These are phyloP conservation scores for Nasonia vitripennis DNA, from an alignment of 1,140 invertebrate species.

Conservation along the genomic window DNA sequence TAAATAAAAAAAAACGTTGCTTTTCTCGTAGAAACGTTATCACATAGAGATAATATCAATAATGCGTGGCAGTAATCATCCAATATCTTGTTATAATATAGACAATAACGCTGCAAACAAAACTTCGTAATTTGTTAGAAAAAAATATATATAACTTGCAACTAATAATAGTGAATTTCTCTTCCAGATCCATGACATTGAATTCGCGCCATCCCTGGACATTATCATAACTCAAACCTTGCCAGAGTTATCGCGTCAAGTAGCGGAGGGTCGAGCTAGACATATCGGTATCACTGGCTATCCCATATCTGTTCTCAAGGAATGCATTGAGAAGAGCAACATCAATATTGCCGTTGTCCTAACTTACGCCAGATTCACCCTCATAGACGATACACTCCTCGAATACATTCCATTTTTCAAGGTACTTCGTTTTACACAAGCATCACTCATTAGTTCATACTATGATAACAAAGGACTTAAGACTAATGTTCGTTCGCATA, in stretches of 20 bases:
- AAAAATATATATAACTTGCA: neutral
- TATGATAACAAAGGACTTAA: neutral
- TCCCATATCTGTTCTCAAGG: conserved; percentile 84
- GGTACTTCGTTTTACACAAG: conserved; percentile 68
- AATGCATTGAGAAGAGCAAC: conserved; percentile 82
- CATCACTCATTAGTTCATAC: neutral
- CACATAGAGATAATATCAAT: no score
- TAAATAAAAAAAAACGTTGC: no score
- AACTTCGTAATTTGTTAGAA: no score
- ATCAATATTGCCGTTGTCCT: conserved; percentile 84
- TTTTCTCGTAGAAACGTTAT: no score
- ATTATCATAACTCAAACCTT: conserved; percentile 90
- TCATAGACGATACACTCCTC: conserved; percentile 86
- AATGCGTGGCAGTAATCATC: no score
- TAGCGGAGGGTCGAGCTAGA: conserved; percentile 85
- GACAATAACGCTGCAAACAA: no score
- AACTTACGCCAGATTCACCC: conserved; percentile 86
- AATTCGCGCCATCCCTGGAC: conserved; percentile 88
- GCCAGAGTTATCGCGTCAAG: conserved; percentile 84
- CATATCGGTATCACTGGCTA: conserved; percentile 94
- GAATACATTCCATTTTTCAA: conserved; percentile 86
- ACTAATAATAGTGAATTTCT: neutral
- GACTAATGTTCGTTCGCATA: neutral
- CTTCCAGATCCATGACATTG: conserved; percentile 91
- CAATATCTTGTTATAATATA: no score